A percentile compares a stretch with the other conserved stretches of the same genome.
phyloP scores from a whole-genome alignment of 2,888 invertebrate species.

The Encarsia formosa region DNA sequence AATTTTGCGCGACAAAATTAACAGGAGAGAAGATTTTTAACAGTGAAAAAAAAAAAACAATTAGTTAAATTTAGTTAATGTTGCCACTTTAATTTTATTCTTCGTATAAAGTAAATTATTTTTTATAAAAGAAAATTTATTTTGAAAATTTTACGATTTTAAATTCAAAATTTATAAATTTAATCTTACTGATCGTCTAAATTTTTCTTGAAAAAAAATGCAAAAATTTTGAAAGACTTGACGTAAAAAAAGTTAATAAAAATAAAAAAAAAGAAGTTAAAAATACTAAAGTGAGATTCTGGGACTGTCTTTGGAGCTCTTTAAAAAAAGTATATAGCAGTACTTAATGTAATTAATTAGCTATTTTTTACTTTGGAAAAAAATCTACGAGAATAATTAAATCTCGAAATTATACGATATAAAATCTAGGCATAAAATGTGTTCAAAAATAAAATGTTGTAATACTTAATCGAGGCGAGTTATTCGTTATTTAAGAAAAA shows the following conservation, averaged over 20 bases:
- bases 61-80: too few relatives aligned
- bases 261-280: slow-evolving; percentile 30
- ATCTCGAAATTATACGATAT: slow-evolving; percentile 26
- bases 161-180: slow-evolving; percentile 1
- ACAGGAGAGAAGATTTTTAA: slow-evolving; percentile 20
- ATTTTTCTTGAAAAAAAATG: slow-evolving; percentile 16
- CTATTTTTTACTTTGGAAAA: slow-evolving; percentile 36
- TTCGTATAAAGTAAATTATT: too few relatives aligned
- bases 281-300: slow-evolving; percentile 36
- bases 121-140: background rate
- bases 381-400: slow-evolving; percentile 29
- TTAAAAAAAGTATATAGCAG: slow-evolving; percentile 33
- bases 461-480: slow-evolving; percentile 29
- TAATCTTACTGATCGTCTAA: too few relatives aligned
- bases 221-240: slow-evolving; percentile 31
- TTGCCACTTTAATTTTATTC: too few relatives aligned
- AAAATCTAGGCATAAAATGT: slow-evolving; percentile 48
- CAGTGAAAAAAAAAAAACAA: slow-evolving; percentile 11
- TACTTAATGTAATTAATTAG: slow-evolving; percentile 29
- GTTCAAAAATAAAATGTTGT: slow-evolving; percentile 43
- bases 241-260: too few relatives aligned
- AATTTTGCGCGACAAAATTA: slow-evolving; percentile 44
- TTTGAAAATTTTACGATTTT: background rate
- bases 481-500: slow-evolving; percentile 29
- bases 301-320: slow-evolving; percentile 40